Conservation (phyloP, 2,797 vertebrate genomes). For the Paramormyrops hopkinsi region DNA sequence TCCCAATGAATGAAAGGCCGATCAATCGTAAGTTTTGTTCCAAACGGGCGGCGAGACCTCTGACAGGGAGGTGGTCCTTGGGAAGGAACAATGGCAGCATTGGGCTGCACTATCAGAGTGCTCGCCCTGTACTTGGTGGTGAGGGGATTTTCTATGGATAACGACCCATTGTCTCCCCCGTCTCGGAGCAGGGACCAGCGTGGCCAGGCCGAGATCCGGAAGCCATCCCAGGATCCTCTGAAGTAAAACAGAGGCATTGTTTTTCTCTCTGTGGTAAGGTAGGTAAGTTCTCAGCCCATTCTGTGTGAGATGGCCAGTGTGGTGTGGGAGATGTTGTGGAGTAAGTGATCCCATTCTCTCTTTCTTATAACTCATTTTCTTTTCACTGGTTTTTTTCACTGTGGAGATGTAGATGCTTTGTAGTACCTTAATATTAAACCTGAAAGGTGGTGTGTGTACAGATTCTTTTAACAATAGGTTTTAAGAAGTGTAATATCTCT, state of each 20-base stretch:
- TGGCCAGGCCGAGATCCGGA: conserved; percentile 46
- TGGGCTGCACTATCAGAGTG: conserved; percentile 49
- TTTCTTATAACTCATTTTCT: not conserved
- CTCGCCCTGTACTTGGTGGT: conserved; percentile 69
- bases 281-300: conserved; percentile 30
- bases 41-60: conserved; percentile 30
- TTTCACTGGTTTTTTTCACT: not conserved
- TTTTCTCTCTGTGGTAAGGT: conserved; percentile 50
- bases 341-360: not conserved
- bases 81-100: conserved; percentile 54
- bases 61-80: conserved; percentile 3
- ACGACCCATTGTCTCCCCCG: conserved; percentile 56
- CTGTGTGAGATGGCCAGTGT: not conserved
- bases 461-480: not conserved
- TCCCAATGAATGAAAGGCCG: conserved; percentile 35
- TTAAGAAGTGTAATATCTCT: not conserved
- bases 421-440: not conserved
- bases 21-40: conserved; percentile 36
- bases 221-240: conserved; percentile 39
- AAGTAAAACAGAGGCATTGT: conserved; percentile 24
- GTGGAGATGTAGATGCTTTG: not conserved
- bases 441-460: not conserved
- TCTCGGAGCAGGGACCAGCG: conserved; percentile 43
- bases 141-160: conserved; percentile 57
- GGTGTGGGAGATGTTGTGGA: not conserved